Evolutionary conservation across 2,888 invertebrate genomes (phyloP).

Genomic region (Proisotoma minuta): DNA sequence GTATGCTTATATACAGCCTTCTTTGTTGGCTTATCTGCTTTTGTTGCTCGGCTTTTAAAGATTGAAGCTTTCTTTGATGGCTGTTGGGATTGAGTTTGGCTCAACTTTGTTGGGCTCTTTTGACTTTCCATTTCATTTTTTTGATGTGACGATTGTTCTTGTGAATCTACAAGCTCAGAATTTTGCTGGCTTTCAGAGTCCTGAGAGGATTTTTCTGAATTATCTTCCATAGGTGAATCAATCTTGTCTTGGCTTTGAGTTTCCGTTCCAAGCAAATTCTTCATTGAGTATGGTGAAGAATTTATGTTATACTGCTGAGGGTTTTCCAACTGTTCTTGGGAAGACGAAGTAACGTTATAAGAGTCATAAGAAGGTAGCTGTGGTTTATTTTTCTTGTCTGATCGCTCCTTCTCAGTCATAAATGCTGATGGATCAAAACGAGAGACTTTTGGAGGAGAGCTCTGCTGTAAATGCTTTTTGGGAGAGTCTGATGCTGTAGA

Average conservation of each 20-base stretch:
- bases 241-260: not conserved
- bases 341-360: not conserved
- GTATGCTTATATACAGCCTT: conserved; percentile 80
- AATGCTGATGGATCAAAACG: conserved; percentile 46
- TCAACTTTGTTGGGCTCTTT: no score
- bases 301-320: conserved; percentile 30
- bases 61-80: conserved; percentile 74
- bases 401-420: conserved; percentile 11
- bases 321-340: conserved; percentile 1
- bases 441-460: conserved; percentile 44
- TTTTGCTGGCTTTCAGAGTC: not conserved
- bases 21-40: conserved; percentile 47
- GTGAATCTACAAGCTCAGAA: no score
- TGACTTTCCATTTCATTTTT: no score
- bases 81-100: no score
- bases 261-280: conserved; percentile 37
- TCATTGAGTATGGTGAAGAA: conserved; percentile 45
- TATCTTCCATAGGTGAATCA: not conserved
- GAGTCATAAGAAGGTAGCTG: conserved; percentile 19
- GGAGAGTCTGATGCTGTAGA: no score
- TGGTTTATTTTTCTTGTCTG: conserved; percentile 11
- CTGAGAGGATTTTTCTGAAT: not conserved
- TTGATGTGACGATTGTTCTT: no score
- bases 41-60: conserved; percentile 72
- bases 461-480: conserved; percentile 20